Evolutionary conservation across 1,140 invertebrate species (phyloP).

Genomic region (Musca domestica): DNA sequence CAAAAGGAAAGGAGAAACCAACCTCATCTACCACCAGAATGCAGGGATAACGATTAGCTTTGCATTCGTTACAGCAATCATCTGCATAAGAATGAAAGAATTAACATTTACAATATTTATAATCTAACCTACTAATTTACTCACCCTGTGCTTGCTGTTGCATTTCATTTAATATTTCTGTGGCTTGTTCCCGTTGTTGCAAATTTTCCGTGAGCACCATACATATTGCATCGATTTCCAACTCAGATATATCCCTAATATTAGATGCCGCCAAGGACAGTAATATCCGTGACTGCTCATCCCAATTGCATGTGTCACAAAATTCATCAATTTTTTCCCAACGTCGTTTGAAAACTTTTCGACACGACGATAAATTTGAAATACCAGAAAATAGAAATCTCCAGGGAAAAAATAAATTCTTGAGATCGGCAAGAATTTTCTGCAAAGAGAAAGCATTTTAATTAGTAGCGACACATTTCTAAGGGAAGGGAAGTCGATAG

Average conservation of each 20-base stretch:
- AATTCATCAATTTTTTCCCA: slow-evolving; percentile 33
- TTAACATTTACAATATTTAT: too few relatives aligned
- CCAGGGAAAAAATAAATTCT: slow-evolving; percentile 33
- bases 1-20: too few relatives aligned
- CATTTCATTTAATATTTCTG: background rate
- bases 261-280: slow-evolving; percentile 41
- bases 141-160: background rate
- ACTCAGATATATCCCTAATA: slow-evolving; percentile 3
- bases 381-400: slow-evolving; percentile 39
- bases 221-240: slow-evolving; percentile 23
- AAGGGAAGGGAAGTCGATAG: too few relatives aligned
- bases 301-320: slow-evolving; percentile 37
- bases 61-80: background rate
- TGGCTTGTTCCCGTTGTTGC: background rate
- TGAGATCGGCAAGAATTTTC: slow-evolving; percentile 31
- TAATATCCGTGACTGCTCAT: slow-evolving; percentile 33
- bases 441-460: slow-evolving; percentile 24
- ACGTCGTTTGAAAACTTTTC: slow-evolving; percentile 17
- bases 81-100: too few relatives aligned
- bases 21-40: slow-evolving; percentile 50
- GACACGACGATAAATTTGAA: slow-evolving; percentile 26
- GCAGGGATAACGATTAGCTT: slow-evolving; percentile 34
- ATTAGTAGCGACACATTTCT: too few relatives aligned
- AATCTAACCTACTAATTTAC: too few relatives aligned
- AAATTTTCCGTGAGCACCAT: slow-evolving; percentile 3